Evolutionary conservation across 1,140 invertebrate species (phyloP), one percentile per base, ranked within the genome.

Genomic region (Charaxes varanes): DNA sequence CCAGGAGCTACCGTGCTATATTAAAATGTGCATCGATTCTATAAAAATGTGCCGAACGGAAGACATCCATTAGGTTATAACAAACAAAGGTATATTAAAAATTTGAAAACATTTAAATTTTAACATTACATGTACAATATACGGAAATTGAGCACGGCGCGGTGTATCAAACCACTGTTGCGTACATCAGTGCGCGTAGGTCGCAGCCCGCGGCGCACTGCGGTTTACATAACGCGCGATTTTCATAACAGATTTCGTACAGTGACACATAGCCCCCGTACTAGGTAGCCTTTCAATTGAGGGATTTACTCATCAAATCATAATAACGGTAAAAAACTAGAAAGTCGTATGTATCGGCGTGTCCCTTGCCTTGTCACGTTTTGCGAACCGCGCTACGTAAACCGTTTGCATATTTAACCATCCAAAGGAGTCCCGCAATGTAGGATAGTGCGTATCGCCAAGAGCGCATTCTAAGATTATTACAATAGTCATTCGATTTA

Each of bases 41-140:
- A 70, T 67, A 67, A 71, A n/a, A 78, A 73, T 61, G 79, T 83
- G 77, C 69, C 67, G 41, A 81, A 83, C 79, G 79, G 79, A 83
- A 83, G 79, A 83, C 79, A 76, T 79, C 67, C 59, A 74, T 73
- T 66, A 76, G 67, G 34, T 43, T n/a, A 64, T 78, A 82, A 79
- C 70, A 72, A 72, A 76, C 62, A 61, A 65, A 64, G 38, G 28
- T 72, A 63, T 70, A 71, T 58, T 61, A 71, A 61, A 68, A 53
- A 62, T 50, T 68, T 57, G 53, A 62, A 78, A 78, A 69, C 45
- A 61, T 70, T 71, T 58, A 66, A 40, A 62, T 73, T 56, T 74
- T 52, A 79, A 79, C 64, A 68, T 78, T 73, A 78, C 54, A 76
- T 57, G 65, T 74, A 83, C 67, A 77, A 76, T 67, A 72, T 77